Conservation (phyloP, 2,113 vertebrate species). For the Ceyx melanurus region DNA sequence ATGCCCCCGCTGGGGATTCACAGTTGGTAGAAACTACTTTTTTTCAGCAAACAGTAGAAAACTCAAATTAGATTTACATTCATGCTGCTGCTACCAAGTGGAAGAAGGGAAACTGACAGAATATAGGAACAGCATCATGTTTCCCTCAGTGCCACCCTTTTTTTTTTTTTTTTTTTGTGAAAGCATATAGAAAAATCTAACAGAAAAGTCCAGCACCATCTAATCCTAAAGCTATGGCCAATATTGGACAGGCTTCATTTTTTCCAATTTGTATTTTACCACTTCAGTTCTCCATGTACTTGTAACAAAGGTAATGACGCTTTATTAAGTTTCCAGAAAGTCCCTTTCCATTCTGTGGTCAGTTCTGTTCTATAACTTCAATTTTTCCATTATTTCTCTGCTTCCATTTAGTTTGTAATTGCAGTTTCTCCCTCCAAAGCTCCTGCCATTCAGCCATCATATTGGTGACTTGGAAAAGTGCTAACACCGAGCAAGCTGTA, state of each 20-base stretch:
- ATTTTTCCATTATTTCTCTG: constrained; percentile 39
- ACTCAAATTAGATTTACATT: not conserved
- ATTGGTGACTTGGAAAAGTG: constrained; percentile 22
- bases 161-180: not conserved
- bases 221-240: accelerated
- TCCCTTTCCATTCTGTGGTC: constrained; percentile 32
- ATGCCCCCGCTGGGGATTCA: not conserved
- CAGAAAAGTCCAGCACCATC: not conserved
- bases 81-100: not conserved
- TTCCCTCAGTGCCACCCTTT: not conserved
- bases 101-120: not conserved
- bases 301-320: constrained; percentile 25
- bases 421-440: not conserved
- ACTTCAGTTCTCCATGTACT: not conserved
- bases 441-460: constrained; percentile 39
- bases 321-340: constrained; percentile 42
- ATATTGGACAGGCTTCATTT: not conserved
- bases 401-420: constrained; percentile 37
- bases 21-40: not conserved
- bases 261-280: not conserved
- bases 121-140: not conserved
- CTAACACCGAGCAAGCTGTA: not conserved
- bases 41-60: not conserved
- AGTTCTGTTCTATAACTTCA: constrained; percentile 18
- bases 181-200: not conserved